These are phyloP conservation scores for Podotricha telesiphe DNA, from an alignment of 2,888 invertebrate genomes.

Conservation along the genomic window DNA sequence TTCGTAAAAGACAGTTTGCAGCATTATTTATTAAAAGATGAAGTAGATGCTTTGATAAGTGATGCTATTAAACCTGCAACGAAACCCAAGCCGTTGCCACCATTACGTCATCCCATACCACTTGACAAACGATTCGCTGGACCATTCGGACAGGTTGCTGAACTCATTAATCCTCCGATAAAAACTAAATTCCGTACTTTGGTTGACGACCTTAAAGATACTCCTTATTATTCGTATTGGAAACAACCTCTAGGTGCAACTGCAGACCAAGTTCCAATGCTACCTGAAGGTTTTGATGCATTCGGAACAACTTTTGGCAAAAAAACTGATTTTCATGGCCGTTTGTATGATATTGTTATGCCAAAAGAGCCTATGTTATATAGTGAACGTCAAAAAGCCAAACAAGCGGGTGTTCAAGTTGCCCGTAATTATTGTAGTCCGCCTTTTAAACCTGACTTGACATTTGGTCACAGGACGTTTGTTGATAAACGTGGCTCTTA, in stretches of 20 bases:
- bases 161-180: constrained; percentile 60
- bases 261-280: constrained; percentile 65
- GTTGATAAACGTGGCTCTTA: constrained; percentile 76
- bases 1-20: constrained; percentile 57
- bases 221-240: constrained; percentile 70
- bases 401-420: constrained; percentile 57
- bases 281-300: constrained; percentile 67
- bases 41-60: constrained; percentile 65
- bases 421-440: constrained; percentile 67
- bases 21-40: constrained; percentile 69
- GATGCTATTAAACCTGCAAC: constrained; percentile 65
- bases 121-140: constrained; percentile 62
- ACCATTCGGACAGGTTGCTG: constrained; percentile 53
- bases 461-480: constrained; percentile 71
- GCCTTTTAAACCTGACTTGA: constrained; percentile 67
- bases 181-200: constrained; percentile 69
- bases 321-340: constrained; percentile 55
- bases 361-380: constrained; percentile 64
- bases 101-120: constrained; percentile 59
- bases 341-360: constrained; percentile 70
- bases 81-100: constrained; percentile 59
- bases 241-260: constrained; percentile 59
- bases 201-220: constrained; percentile 66
- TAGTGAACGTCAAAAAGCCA: constrained; percentile 55
- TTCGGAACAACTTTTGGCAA: constrained; percentile 65